A percentile compares a stretch with the other conserved stretches of the same genome.
These are phyloP conservation scores for Rissa tridactyla DNA, from an alignment of 2,113 vertebrate species.

Conservation along the genomic window DNA sequence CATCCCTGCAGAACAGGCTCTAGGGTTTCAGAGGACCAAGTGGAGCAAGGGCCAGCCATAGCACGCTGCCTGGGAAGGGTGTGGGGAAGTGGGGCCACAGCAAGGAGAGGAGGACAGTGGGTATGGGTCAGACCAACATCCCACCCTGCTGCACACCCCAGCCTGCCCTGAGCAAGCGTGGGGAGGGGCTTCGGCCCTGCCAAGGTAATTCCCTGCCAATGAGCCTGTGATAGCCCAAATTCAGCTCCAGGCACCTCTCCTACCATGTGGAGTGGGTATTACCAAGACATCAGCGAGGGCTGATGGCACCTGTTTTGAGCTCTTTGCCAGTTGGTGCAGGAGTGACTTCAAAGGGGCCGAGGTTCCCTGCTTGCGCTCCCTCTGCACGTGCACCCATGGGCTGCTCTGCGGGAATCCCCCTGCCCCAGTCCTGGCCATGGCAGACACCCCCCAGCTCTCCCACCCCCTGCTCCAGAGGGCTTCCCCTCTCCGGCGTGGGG, in stretches of 20 bases:
- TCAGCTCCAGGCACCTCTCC: not conserved
- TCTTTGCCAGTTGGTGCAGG: not conserved
- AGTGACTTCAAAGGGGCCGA: not conserved
- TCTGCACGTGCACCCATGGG: not conserved
- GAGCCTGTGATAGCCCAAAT: not conserved
- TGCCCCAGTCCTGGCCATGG: rapidly evolving
- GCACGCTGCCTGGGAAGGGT: not conserved
- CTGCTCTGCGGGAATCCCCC: no score
- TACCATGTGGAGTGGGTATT: rapidly evolving
- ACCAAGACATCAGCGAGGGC: not conserved
- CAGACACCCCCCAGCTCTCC: not conserved
- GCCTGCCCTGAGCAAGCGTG: rapidly evolving
- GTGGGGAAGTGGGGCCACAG: rapidly evolving
- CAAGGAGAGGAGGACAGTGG: not conserved
- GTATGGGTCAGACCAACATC: not conserved
- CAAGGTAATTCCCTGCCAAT: not conserved
- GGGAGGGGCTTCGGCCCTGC: not conserved
- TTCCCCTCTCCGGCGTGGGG: not conserved
- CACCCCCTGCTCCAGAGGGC: not conserved
- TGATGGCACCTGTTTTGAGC: not conserved
- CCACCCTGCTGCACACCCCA: not conserved
- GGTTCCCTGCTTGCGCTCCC: not conserved
- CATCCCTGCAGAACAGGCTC: not conserved
- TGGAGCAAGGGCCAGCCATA: not conserved
- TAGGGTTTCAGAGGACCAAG: not conserved